Evolutionary conservation across 2,797 vertebrate species (phyloP).

Genomic region (Aselliscus stoliczkanus): DNA sequence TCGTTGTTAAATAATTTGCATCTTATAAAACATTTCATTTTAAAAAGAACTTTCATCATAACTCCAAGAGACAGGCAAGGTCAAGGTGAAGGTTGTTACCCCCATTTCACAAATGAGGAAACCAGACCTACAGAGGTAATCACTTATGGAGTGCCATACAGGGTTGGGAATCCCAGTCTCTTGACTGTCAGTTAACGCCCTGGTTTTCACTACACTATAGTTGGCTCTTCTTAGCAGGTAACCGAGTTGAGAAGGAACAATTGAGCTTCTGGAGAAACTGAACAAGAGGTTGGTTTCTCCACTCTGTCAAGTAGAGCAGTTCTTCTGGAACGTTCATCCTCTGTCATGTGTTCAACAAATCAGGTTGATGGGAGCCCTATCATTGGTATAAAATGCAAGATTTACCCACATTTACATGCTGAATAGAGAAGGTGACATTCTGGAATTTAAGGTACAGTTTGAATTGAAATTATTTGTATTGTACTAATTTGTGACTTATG

Average conservation of each 20-base stretch:
- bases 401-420: not conserved
- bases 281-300: not conserved
- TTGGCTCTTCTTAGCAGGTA: not conserved
- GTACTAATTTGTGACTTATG: not conserved
- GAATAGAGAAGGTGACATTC: not conserved
- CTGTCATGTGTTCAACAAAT: not conserved
- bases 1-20: not conserved
- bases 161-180: not conserved
- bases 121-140: not conserved
- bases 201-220: not conserved
- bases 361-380: not conserved
- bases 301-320: not conserved
- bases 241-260: not conserved
- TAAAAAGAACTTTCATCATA: not conserved
- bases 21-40: not conserved
- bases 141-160: not conserved
- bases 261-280: not conserved
- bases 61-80: not conserved
- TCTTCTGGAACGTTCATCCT: not conserved
- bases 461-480: not conserved
- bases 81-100: not conserved
- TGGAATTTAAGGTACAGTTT: conserved; percentile 1
- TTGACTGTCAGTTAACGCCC: not conserved
- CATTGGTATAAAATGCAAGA: not conserved
- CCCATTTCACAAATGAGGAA: not conserved